A percentile compares a stretch with the other conserved stretches of the same genome.
Conservation (phyloP, 2,797 vertebrate species). For the Eptatretus atami region DNA sequence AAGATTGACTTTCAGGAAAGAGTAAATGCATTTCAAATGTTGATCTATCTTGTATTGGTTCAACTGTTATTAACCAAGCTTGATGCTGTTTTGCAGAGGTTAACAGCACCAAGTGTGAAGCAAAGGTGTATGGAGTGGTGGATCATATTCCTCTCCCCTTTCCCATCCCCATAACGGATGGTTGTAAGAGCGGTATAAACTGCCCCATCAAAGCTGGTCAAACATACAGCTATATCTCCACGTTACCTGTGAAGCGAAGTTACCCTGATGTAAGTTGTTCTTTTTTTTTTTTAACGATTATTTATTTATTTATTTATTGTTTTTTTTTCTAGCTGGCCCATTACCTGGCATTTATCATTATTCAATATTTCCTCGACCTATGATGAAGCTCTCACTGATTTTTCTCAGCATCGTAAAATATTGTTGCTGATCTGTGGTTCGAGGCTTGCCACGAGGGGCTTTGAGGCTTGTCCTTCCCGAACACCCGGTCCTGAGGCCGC, state of each 20-base stretch:
- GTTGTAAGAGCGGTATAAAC: not conserved
- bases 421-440: no score
- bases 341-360: not conserved
- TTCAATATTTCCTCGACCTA: not conserved
- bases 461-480: no score
- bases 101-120: not conserved
- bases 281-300: not conserved
- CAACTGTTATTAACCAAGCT: not conserved
- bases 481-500: no score
- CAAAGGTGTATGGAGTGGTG: not conserved
- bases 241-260: not conserved
- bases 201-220: not conserved
- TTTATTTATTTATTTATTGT: not conserved
- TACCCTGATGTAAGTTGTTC: not conserved
- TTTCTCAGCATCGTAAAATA: no score
- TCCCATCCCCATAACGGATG: not conserved
- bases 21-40: no score
- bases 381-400: no score
- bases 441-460: no score
- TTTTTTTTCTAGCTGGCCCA: not conserved
- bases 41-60: no score
- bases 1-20: no score
- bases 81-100: not conserved
- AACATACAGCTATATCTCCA: conserved; percentile 2
- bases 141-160: not conserved